phyloP scores from a whole-genome alignment of 35 echinoderm and acorn worm genomes.

The Acanthaster planci region DNA sequence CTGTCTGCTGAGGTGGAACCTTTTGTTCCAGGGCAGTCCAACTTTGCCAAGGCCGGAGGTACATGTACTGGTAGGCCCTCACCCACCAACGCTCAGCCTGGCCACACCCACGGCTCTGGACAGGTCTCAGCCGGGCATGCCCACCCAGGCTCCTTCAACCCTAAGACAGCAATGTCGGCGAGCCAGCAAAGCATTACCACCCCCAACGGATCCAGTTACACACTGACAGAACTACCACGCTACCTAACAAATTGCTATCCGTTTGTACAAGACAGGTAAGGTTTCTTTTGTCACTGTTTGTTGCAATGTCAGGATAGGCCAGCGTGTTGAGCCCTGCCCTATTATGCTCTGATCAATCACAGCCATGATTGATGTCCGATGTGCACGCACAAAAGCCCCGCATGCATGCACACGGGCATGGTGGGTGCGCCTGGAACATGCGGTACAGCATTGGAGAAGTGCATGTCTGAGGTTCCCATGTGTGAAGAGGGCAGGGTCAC shows the following conservation, averaged over 20 bases:
- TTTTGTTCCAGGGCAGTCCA: conserved; percentile 43
- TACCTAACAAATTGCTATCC: conserved; percentile 68
- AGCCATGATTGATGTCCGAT: no score
- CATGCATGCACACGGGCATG: no score
- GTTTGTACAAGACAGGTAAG: conserved; percentile 69
- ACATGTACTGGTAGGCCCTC: no score
- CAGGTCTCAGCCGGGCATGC: background rate
- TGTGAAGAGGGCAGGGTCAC: no score
- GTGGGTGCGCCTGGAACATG: no score
- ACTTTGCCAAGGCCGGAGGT: background rate
- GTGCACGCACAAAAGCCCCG: no score
- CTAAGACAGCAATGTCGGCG: background rate
- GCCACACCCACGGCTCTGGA: background rate
- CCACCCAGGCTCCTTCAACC: conserved; percentile 22
- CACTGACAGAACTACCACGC: conserved; percentile 59
- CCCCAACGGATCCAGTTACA: conserved; percentile 27
- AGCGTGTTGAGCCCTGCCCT: no score
- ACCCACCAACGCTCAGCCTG: conserved; percentile 24
- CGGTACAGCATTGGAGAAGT: no score
- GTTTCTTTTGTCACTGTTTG: no score
- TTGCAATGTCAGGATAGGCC: no score
- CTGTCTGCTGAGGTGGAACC: conserved; percentile 69
- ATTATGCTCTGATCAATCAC: no score
- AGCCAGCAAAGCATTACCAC: background rate
- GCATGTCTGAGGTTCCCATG: no score